phyloP scores from a whole-genome alignment of 1,140 invertebrate species.

The Pogonognathellus flavescens region DNA sequence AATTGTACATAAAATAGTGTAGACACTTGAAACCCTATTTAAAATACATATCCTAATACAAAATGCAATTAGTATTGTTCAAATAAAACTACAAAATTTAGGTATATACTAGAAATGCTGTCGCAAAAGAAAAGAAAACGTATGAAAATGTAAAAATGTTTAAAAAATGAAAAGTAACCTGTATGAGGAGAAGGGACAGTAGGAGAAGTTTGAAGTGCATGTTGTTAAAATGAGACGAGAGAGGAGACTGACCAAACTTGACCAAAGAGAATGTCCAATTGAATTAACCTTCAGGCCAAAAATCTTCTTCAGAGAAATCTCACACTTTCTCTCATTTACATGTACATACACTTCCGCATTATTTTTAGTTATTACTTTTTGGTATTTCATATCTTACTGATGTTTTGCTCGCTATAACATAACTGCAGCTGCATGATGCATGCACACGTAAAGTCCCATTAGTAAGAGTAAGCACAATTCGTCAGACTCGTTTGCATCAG shows the following conservation, averaged over 20 bases:
- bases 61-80: not conserved
- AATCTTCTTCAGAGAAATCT: conserved; percentile 50
- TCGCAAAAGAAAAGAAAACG: not conserved
- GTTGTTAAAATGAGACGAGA: conserved; percentile 46
- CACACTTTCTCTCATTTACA: conserved; percentile 49
- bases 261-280: conserved; percentile 46
- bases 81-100: not conserved
- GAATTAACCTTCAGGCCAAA: conserved; percentile 49
- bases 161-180: conserved; percentile 23
- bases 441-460: too few relatives aligned
- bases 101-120: not conserved
- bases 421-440: too few relatives aligned
- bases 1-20: too few relatives aligned
- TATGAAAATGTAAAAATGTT: not conserved
- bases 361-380: conserved; percentile 42
- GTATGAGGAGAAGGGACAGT: conserved; percentile 17
- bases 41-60: too few relatives aligned
- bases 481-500: too few relatives aligned
- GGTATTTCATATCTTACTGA: not conserved
- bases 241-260: conserved; percentile 37
- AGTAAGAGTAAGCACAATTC: too few relatives aligned
- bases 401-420: too few relatives aligned
- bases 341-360: conserved; percentile 37
- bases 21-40: too few relatives aligned
- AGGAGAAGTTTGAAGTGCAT: conserved; percentile 25